Evolutionary conservation across 2,797 vertebrate genomes (phyloP), one percentile per base, ranked within the genome.

Genomic region (Hipposideros larvatus): DNA sequence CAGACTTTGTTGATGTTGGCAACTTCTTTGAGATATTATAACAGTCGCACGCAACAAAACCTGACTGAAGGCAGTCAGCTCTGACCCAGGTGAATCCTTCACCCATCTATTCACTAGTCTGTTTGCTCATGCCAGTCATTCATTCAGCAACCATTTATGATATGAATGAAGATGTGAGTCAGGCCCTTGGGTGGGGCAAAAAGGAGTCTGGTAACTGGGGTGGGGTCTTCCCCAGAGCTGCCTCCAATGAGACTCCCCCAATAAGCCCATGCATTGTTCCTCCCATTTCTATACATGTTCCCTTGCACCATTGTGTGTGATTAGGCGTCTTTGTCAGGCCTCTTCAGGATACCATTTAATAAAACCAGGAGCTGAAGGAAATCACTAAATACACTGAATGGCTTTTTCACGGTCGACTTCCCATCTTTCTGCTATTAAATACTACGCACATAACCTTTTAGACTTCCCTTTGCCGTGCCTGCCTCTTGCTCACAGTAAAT

Each of bases 271-370:
- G 66, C 61, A 94, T 94, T 80, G 92, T 90, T 92, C 93, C 82
- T 94, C 94, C 88, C 41, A 37, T 85, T 95, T 98, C 91, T 89
- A 19, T 74, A 74, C 83, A 79, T 26, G 15, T 65, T 90, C 96
- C 96, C 97, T 93, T 75, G 80, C 75, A 55, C 89, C 84, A 71
- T 28, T 95, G 91, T 55, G 65, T 65, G 71, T 92, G 96, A 97
- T 97, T 96, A 92, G 63, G 79, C 26, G 92, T 91, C 97, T 98
- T 97, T 98, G 97, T 97, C 10, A 97, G 48, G 96, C 89, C 96
- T 91, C 97, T 98, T 98, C 97, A 97, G 98, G 98, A 98, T 90
- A 96, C 97, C 78, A 73, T 97, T 98, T 98, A 98, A 98, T 97
- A 98, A 98, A 98, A 96, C 94, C 96, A 96, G 96, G 96, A 98